Percentiles rank a stretch among this genome's conserved stretches.
Evolutionary conservation across 2,888 invertebrate species (phyloP).

Genomic region (Clusia tigrina): DNA sequence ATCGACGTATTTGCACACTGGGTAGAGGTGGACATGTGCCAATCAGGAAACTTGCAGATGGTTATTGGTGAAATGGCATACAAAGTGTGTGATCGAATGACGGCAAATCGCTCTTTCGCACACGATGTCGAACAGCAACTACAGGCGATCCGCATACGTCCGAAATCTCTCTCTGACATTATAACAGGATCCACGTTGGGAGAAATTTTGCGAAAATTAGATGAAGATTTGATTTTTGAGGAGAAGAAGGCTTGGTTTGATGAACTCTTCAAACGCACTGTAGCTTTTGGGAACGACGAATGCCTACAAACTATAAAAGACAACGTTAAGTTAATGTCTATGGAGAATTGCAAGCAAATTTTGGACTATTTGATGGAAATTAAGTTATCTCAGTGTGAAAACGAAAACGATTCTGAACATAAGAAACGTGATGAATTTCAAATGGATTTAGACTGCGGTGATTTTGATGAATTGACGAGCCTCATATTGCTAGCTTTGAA

Average conservation of each 20-base stretch:
- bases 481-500: conserved; percentile 41
- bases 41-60: conserved; percentile 46
- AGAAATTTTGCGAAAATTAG: conserved; percentile 47
- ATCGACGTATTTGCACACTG: conserved; percentile 53
- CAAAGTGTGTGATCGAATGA: conserved; percentile 45
- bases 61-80: conserved; percentile 49
- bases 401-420: conserved; percentile 11
- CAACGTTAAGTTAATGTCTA: conserved; percentile 41
- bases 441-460: conserved; percentile 31
- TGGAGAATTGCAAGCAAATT: conserved; percentile 43
- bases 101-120: conserved; percentile 40
- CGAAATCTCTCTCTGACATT: conserved; percentile 45
- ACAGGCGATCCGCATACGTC: conserved; percentile 47
- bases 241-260: conserved; percentile 44
- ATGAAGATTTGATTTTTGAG: conserved; percentile 33
- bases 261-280: conserved; percentile 47
- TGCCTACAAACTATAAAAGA: conserved; percentile 48
- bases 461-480: conserved; percentile 36
- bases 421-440: neutral
- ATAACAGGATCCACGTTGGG: conserved; percentile 49
- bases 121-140: conserved; percentile 51
- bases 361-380: conserved; percentile 39
- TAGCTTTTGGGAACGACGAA: conserved; percentile 51
- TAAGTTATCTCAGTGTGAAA: neutral
- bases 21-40: conserved; percentile 51